Evolutionary conservation across 2,113 vertebrate species (phyloP).

Genomic region (Morone chrysops): DNA sequence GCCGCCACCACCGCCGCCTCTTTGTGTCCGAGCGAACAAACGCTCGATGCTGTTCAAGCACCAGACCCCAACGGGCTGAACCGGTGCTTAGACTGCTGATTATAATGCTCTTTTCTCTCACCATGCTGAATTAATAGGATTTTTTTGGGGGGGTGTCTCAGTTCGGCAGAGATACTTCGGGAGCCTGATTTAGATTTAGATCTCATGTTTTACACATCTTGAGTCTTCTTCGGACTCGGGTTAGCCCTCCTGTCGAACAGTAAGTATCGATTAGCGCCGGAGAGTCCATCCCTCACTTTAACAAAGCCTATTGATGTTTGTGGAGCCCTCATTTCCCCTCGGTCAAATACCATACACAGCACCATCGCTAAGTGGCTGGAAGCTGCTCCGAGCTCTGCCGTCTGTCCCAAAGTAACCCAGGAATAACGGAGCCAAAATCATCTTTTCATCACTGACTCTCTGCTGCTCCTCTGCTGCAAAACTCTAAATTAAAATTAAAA

Average conservation of each 20-base stretch:
- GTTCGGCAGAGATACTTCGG: background rate
- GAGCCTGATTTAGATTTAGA: background rate
- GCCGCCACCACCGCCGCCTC: background rate
- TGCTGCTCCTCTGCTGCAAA: constrained; percentile 4
- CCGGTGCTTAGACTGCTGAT: background rate
- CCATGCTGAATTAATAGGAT: constrained; percentile 5
- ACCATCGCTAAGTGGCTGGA: constrained; percentile 57
- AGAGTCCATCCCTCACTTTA: constrained; percentile 74
- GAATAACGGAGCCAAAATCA: constrained; percentile 10
- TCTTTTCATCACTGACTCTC: constrained; percentile 35
- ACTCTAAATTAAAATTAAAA: constrained; percentile 38
- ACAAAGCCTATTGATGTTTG: constrained; percentile 77
- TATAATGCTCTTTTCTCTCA: constrained; percentile 1
- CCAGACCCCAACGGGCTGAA: constrained; percentile 14
- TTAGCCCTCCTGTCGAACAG: constrained; percentile 45
- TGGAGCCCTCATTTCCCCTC: constrained; percentile 66
- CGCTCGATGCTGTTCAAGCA: constrained; percentile 45
- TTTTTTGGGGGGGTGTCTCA: background rate
- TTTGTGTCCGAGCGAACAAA: constrained; percentile 38
- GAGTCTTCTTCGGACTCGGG: constrained; percentile 23
- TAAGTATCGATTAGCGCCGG: constrained; percentile 63
- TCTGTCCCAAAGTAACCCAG: constrained; percentile 23
- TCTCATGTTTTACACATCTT: constrained; percentile 56
- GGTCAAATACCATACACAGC: constrained; percentile 58
- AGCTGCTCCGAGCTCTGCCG: constrained; percentile 26